Percentiles rank a stretch among this genome's conserved stretches.
Evolutionary conservation across 2,797 vertebrate genomes (phyloP).

Genomic region (Champsocephalus gunnari): DNA sequence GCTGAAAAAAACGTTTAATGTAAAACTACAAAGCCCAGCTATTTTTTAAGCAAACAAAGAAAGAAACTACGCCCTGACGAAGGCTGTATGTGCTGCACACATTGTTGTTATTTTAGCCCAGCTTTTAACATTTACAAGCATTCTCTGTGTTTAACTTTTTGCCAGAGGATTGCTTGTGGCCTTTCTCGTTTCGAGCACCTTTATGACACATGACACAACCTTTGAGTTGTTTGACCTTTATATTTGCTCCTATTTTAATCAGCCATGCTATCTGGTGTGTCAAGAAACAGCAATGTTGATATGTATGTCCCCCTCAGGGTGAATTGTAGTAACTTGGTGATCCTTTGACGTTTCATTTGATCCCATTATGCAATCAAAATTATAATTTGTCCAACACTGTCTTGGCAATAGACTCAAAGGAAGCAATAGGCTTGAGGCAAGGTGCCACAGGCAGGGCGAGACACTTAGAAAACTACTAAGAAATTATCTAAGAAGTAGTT

Average conservation of each 20-base stretch:
- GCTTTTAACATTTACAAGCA: no score
- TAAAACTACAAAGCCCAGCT: neutral
- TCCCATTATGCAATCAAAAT: neutral
- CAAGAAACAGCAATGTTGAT: neutral
- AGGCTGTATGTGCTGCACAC: no score
- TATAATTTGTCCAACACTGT: neutral
- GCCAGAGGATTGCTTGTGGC: no score
- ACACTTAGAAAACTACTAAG: neutral
- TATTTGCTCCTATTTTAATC: neutral
- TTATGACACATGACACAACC: no score
- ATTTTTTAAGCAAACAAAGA: neutral
- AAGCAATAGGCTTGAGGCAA: neutral
- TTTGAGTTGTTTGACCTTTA: no score
- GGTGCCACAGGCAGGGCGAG: constrained; percentile 3
- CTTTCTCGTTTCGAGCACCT: no score
- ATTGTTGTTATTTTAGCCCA: no score
- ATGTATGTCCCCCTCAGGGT: neutral
- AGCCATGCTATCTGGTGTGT: neutral
- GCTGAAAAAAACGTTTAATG: constrained; percentile 2
- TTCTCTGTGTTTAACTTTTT: no score
- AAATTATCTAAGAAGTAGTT: neutral
- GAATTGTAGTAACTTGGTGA: neutral
- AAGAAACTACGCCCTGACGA: no score
- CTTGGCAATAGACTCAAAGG: neutral
- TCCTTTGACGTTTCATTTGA: neutral